These are phyloP conservation scores for Phyllopteryx taeniolatus DNA, from an alignment of 2,113 vertebrate genomes.

Conservation along the genomic window DNA sequence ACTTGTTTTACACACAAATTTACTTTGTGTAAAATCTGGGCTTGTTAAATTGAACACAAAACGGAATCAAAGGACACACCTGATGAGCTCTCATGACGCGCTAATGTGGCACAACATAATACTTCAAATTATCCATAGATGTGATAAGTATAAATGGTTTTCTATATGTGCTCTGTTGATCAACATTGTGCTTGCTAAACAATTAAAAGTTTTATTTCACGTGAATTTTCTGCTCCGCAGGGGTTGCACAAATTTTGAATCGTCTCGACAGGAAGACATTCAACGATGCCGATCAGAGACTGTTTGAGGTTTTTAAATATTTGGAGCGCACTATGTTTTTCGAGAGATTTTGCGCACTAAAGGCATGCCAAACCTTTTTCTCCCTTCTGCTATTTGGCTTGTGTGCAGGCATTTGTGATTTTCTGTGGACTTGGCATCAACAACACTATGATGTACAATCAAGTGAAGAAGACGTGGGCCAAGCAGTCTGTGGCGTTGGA, in stretches of 20 bases:
- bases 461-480: conserved; percentile 81
- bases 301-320: conserved; percentile 71
- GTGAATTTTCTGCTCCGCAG: conserved; percentile 42
- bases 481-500: conserved; percentile 80
- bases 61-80: too few relatives aligned
- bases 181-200: not conserved
- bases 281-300: conserved; percentile 77
- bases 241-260: conserved; percentile 79
- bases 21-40: too few relatives aligned
- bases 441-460: conserved; percentile 83
- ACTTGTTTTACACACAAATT: too few relatives aligned
- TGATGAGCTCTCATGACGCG: too few relatives aligned
- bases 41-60: too few relatives aligned
- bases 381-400: conserved; percentile 8
- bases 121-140: too few relatives aligned
- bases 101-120: too few relatives aligned
- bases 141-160: too few relatives aligned
- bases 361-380: not conserved
- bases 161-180: not conserved
- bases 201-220: not conserved
- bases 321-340: not conserved
- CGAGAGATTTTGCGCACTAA: not conserved
- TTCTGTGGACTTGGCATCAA: conserved; percentile 82
- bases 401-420: conserved; percentile 76
- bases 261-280: conserved; percentile 79